These are phyloP conservation scores for Trachops cirrhosus DNA, from an alignment of 2,797 vertebrate genomes.

Conservation along the genomic window DNA sequence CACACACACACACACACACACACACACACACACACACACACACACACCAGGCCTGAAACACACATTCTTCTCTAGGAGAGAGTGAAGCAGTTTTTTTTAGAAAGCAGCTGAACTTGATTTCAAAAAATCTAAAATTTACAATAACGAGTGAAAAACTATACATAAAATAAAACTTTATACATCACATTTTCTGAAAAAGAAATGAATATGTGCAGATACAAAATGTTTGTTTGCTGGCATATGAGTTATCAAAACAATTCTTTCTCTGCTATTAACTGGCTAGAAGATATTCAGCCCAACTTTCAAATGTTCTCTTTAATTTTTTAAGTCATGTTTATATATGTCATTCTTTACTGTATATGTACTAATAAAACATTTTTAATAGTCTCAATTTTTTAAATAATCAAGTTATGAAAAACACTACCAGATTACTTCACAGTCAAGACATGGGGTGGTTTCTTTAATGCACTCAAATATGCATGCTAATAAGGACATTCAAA, in stretches of 20 bases:
- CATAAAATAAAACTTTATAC: background rate
- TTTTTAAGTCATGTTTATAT: background rate
- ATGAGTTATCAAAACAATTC: background rate
- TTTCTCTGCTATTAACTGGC: background rate
- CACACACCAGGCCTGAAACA: background rate
- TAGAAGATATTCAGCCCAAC: background rate
- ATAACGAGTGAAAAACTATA: background rate
- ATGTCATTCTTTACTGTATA: background rate
- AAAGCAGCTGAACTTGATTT: background rate
- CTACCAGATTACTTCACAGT: background rate
- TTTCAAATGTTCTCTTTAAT: background rate
- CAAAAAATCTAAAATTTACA: background rate
- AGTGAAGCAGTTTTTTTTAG: background rate
- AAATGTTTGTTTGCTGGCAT: background rate
- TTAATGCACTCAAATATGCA: background rate
- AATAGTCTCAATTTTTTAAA: background rate
- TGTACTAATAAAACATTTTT: constrained; percentile 53
- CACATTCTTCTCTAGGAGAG: no score
- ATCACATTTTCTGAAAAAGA: background rate
- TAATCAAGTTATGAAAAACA: background rate
- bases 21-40: background rate
- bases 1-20: background rate
- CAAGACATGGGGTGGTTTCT: background rate
- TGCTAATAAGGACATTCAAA: background rate
- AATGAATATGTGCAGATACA: background rate